phyloP scores from a whole-genome alignment of 1,140 invertebrate species.

The Nasonia giraulti region DNA sequence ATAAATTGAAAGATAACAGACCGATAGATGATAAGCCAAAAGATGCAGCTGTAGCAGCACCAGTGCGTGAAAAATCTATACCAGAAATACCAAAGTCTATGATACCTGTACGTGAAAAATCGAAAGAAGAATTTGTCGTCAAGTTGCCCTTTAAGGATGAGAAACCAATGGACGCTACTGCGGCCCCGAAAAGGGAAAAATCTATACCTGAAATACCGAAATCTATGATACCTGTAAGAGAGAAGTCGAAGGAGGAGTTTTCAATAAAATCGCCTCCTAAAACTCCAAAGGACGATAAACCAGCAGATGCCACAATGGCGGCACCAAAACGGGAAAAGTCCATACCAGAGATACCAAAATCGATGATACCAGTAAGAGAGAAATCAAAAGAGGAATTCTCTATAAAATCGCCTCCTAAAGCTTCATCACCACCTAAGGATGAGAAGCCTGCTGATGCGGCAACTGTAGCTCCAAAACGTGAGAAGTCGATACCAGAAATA shows the following conservation, averaged over 20 bases:
- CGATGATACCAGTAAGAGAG: slow-evolving; percentile 28
- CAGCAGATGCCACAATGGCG: not conserved
- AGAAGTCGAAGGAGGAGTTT: slow-evolving; percentile 50
- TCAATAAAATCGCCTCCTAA: not conserved
- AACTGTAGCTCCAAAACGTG: not conserved
- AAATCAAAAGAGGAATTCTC: slow-evolving; percentile 33
- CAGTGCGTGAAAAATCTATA: slow-evolving; percentile 18
- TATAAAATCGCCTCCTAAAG: slow-evolving; percentile 8
- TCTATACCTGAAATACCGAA: slow-evolving; percentile 47
- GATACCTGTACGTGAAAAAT: slow-evolving; percentile 21
- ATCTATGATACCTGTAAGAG: slow-evolving; percentile 44
- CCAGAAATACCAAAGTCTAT: slow-evolving; percentile 8
- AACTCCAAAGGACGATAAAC: slow-evolving; percentile 33
- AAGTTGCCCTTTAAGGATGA: slow-evolving; percentile 42
- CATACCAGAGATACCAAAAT: slow-evolving; percentile 36
- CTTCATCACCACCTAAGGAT: not conserved
- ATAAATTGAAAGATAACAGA: not conserved
- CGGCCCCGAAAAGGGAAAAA: slow-evolving; percentile 32
- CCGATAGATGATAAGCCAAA: not conserved
- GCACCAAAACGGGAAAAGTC: slow-evolving; percentile 23
- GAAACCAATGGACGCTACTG: slow-evolving; percentile 39
- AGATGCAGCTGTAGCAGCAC: not conserved
- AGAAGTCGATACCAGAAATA: slow-evolving; percentile 19
- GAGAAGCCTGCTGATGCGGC: not conserved
- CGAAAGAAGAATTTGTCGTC: slow-evolving; percentile 44